A percentile compares a stretch with the other conserved stretches of the same genome.
These are phyloP conservation scores for Scopus umbretta DNA, from an alignment of 2,113 vertebrate genomes.

Conservation along the genomic window DNA sequence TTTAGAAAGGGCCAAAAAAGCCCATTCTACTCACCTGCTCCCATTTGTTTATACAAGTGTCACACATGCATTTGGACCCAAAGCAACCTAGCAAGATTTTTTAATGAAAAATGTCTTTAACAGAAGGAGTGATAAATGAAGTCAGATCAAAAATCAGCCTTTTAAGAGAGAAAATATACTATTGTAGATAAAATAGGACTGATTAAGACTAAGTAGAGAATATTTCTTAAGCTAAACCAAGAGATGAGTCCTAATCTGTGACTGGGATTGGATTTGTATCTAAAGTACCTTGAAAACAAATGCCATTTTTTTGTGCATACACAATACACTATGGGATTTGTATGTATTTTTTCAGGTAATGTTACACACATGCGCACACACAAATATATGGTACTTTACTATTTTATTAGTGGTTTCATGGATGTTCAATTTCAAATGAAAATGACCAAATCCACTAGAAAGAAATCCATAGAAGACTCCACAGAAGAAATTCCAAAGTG, in stretches of 20 bases:
- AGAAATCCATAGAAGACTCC: not conserved
- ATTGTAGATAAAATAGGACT: not conserved
- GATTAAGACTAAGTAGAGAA: not conserved
- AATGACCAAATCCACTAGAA: not conserved
- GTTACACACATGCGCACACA: not conserved
- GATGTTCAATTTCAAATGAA: not conserved
- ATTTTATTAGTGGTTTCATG: not conserved
- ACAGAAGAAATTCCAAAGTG: not conserved
- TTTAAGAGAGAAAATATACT: not conserved
- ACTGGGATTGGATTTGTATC: not conserved
- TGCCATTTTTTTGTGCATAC: not conserved
- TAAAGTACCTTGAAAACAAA: not conserved
- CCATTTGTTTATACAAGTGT: not conserved
- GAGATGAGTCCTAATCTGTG: not conserved
- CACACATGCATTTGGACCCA: not conserved
- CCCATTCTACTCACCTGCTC: not conserved
- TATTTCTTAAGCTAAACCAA: not conserved
- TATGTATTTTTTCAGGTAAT: not conserved
- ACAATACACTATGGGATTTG: not conserved
- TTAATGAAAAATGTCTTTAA: not conserved
- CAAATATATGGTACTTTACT: not conserved
- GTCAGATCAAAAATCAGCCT: not conserved
- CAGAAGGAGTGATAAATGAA: not conserved
- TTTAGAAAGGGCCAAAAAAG: not conserved
- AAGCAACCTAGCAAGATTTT: not conserved